Conservation (phyloP, 2,797 vertebrate genomes). For the Threskiornis aethiopicus region DNA sequence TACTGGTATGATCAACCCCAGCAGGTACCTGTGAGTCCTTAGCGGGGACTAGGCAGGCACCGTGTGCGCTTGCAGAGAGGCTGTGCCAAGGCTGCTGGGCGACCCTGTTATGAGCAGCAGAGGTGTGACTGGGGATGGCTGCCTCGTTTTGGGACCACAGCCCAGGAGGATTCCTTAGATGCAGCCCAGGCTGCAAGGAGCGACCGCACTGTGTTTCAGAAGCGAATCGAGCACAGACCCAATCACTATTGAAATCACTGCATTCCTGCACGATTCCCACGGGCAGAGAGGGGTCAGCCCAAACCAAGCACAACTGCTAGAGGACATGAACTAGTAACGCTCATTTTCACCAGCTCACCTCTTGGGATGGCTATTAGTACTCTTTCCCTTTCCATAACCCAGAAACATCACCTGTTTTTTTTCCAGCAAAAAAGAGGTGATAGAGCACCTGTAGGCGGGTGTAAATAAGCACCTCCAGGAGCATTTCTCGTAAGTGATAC, state of each 20-base stretch:
- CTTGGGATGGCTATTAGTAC: background rate
- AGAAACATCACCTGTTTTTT: background rate
- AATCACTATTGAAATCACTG: fast-evolving
- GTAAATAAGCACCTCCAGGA: background rate
- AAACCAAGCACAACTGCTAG: background rate
- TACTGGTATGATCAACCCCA: background rate
- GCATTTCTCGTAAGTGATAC: background rate
- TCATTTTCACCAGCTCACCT: background rate
- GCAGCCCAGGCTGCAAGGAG: background rate
- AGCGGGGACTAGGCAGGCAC: too few relatives aligned
- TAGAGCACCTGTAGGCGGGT: background rate
- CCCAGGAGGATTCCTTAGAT: background rate
- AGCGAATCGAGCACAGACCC: fast-evolving
- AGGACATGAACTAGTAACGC: background rate
- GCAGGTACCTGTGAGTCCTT: background rate
- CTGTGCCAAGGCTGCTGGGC: fast-evolving
- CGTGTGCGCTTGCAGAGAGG: fast-evolving
- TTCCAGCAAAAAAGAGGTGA: background rate
- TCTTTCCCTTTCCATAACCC: background rate
- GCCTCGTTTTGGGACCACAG: background rate
- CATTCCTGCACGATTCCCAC: background rate
- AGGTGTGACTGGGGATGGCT: fast-evolving
- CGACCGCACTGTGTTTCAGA: fast-evolving
- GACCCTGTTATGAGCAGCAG: background rate
- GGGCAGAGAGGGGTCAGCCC: background rate